Evolutionary conservation across 53 echinoderm and acorn worm species (phyloP).

Genomic region (Crossaster papposus): DNA sequence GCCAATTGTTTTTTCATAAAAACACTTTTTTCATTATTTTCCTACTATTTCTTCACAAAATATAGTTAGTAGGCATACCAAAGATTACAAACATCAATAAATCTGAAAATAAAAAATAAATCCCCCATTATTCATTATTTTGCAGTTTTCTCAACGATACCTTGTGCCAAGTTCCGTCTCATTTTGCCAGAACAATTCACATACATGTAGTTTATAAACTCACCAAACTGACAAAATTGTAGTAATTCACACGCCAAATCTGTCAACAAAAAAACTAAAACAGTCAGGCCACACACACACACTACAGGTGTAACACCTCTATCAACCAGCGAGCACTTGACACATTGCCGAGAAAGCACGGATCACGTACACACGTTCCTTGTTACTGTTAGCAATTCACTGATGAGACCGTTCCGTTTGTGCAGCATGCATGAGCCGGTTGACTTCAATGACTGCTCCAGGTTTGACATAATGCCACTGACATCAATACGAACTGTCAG

Average conservation of each 20-base stretch:
- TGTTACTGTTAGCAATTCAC: neutral
- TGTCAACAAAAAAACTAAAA: neutral
- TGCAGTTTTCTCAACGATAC: too few relatives aligned
- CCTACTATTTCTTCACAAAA: too few relatives aligned
- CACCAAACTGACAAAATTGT: neutral
- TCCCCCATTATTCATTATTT: too few relatives aligned
- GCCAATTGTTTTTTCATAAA: too few relatives aligned
- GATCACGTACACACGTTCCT: neutral
- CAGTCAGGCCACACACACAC: neutral
- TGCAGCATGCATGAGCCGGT: neutral
- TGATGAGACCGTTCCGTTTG: neutral
- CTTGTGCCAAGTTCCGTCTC: too few relatives aligned
- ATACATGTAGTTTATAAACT: neutral
- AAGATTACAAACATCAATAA: too few relatives aligned
- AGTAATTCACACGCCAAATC: neutral
- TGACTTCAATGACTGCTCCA: neutral
- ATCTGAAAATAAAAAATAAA: too few relatives aligned
- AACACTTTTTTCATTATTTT: too few relatives aligned
- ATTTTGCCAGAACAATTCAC: neutral
- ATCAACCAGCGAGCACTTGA: neutral
- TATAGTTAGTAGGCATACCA: too few relatives aligned
- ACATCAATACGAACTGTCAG: neutral
- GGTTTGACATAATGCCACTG: conserved; percentile 4
- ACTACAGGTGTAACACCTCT: too few relatives aligned
- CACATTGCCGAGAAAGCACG: too few relatives aligned